Percentiles rank a stretch among this genome's conserved stretches.
Conservation (phyloP, 2,888 invertebrate genomes). For the Trypoxylon attenuatum region DNA sequence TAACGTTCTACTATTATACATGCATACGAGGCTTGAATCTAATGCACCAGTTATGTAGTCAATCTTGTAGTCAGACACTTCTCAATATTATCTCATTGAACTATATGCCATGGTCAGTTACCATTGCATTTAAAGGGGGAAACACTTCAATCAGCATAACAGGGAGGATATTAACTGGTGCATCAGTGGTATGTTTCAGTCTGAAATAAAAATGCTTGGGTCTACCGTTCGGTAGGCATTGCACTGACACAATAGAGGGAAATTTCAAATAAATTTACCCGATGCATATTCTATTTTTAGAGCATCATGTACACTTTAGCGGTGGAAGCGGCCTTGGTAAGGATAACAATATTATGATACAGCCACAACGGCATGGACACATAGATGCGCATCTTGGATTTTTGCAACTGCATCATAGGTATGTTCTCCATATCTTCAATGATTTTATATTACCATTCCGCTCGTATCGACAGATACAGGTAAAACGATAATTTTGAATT, state of each 20-base stretch:
- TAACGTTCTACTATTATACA: neutral
- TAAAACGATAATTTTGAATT: neutral
- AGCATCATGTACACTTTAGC: constrained; percentile 70
- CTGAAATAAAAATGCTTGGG: neutral
- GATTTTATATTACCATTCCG: too few species aligned
- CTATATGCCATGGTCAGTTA: neutral
- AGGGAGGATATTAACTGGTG: neutral
- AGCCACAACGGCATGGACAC: constrained; percentile 68
- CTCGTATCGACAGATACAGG: neutral
- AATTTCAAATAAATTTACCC: neutral
- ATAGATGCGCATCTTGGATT: constrained; percentile 68
- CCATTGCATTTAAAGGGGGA: neutral
- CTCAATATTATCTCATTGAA: constrained; percentile 7
- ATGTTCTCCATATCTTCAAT: neutral
- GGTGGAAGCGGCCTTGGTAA: constrained; percentile 66
- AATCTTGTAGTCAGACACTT: constrained; percentile 4
- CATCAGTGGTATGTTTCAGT: too few species aligned
- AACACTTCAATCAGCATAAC: constrained; percentile 8
- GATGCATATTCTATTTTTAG: constrained; percentile 52
- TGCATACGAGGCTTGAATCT: neutral
- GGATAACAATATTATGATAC: constrained; percentile 69
- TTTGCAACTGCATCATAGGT: constrained; percentile 67
- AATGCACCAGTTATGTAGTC: neutral
- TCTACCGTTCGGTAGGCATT: neutral
- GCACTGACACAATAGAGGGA: neutral